These are phyloP conservation scores for Rhegmatorhina hoffmannsi DNA, from an alignment of 2,113 vertebrate species.

Conservation along the genomic window DNA sequence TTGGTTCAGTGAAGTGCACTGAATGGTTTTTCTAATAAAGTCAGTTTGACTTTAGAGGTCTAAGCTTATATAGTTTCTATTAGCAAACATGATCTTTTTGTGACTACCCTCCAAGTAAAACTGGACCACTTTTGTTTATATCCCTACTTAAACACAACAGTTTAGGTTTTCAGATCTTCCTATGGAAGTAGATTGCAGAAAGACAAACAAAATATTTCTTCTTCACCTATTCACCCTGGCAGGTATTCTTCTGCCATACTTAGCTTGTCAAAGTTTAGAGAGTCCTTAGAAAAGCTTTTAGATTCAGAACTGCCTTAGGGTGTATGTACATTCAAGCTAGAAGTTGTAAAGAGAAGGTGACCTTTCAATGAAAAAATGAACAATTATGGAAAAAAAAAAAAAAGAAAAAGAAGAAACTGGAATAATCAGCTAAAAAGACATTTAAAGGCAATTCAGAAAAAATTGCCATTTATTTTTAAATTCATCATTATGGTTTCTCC, in stretches of 20 bases:
- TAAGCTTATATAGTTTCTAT: neutral
- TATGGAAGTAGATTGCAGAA: neutral
- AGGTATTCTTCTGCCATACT: neutral
- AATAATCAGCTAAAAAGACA: neutral
- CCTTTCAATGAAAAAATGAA: neutral
- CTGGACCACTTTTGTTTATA: neutral
- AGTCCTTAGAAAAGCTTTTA: neutral
- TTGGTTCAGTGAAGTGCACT: neutral
- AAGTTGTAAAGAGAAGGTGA: neutral
- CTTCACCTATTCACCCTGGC: neutral
- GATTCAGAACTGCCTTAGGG: neutral
- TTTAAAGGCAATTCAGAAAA: neutral
- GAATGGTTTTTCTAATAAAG: neutral
- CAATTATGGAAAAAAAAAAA: neutral
- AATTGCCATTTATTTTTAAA: neutral
- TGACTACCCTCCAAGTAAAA: neutral
- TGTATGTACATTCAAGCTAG: neutral
- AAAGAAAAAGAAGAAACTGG: too few species aligned
- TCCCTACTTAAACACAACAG: neutral
- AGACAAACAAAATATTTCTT: neutral
- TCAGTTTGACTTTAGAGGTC: neutral
- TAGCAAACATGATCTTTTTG: neutral
- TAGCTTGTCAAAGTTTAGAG: neutral
- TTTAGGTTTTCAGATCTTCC: neutral
- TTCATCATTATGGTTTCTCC: neutral